A percentile compares a stretch with the other conserved stretches of the same genome.
phyloP scores from a whole-genome alignment of 2,113 vertebrate species.

The Himantopus leucocephalus region DNA sequence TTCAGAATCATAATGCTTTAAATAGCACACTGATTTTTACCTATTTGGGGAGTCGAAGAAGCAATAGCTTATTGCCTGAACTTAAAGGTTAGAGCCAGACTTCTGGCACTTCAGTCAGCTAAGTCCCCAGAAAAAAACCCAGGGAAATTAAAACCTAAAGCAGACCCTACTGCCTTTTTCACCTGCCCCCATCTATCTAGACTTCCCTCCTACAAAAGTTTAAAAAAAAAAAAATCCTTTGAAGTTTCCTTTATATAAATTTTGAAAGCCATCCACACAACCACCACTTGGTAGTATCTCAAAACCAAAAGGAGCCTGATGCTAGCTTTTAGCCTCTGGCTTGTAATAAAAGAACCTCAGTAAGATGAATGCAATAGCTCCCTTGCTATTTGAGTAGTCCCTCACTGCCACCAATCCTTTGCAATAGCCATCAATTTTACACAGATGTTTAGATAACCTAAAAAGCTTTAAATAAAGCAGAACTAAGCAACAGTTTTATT shows the following conservation, averaged over 20 bases:
- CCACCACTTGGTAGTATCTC: background rate
- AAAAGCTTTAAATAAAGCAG: background rate
- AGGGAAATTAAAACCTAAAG: background rate
- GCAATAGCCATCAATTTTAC: background rate
- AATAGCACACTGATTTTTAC: background rate
- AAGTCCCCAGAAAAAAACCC: background rate
- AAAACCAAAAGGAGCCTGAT: background rate
- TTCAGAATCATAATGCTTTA: background rate
- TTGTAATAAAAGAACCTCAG: background rate
- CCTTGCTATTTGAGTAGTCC: background rate
- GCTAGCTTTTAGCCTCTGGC: background rate
- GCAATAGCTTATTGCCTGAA: background rate
- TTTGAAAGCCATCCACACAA: background rate
- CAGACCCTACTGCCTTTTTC: background rate
- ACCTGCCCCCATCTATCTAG: background rate
- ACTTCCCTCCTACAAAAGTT: background rate
- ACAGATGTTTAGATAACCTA: background rate
- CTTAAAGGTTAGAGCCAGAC: background rate
- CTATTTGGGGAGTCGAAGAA: background rate
- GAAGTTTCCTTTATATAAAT: background rate
- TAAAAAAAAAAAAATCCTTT: background rate
- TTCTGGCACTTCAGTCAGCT: background rate
- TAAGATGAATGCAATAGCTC: background rate
- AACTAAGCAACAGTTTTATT: background rate
- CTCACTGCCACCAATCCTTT: background rate